Base-by-base conservation (phyloP, 2,113 vertebrate genomes). In the Pomatorhinus ruficollis region DNA sequence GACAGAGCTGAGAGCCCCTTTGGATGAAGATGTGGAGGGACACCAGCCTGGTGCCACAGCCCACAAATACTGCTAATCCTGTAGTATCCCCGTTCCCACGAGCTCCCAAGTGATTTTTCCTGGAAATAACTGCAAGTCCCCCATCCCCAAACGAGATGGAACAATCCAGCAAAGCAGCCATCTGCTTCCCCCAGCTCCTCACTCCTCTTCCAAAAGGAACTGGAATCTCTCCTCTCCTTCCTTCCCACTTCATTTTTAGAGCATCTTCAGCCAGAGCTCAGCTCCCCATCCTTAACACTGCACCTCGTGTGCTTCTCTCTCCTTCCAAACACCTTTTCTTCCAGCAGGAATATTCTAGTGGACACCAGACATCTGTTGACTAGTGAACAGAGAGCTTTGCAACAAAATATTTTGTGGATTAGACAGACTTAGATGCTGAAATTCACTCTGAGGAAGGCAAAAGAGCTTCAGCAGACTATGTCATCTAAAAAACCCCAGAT, bases 151-250 rank as follows among this genome's bases (percentile, higher is more conserved):
- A 75, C 66, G 40, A 81, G 60, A 37, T 40, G 71, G 86, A 97
- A 71, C 39, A 24, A 74, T 20, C 52, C 49, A 66, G 77, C 9
- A 12, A 74, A 53, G 68, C 87, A 90, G 57, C 86, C 96, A 96
- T 94, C 96, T 96, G 96, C 83, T 95, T 89, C 91, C 60, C 66
- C 50, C 54, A 68, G 86, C 68, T 60, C 76, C 61, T 66, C 66
- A 5, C 10, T 60, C 49, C 72, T 91, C 33, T 75, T 96, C 93
- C 94, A 93, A 50, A 52, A 81, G 69, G 28, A 65, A 69, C 52
- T 83, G 83, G 68, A 78, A 91, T 76, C 75, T 91, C 49, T 90
- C 82, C 52, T 63, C 84, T 78, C 35, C 42, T 79, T 83, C 84
- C 52, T 56, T 81, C 25, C 59, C 30, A 24, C 40, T 77, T 80